Percentiles rank a stretch among this genome's conserved stretches.
These are phyloP conservation scores for Aricia agestis DNA, from an alignment of 1,140 invertebrate species.

Conservation along the genomic window DNA sequence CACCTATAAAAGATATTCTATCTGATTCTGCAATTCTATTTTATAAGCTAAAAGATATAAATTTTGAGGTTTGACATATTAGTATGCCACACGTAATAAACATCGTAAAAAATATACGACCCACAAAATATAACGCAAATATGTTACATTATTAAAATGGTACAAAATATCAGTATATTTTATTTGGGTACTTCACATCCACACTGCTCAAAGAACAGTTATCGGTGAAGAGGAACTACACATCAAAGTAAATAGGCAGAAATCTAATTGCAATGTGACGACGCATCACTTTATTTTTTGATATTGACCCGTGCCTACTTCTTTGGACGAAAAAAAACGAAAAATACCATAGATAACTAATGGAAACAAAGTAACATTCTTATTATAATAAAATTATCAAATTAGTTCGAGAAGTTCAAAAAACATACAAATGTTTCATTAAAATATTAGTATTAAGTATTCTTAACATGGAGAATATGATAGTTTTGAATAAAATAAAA, in stretches of 20 bases:
- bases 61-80: neutral
- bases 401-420: no score
- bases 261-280: neutral
- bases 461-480: no score
- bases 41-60: neutral
- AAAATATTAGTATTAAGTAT: no score
- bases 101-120: neutral
- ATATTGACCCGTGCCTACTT: no score
- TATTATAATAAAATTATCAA: no score
- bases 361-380: no score
- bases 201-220: neutral
- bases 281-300: no score
- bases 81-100: constrained; percentile 3
- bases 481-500: no score
- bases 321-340: no score
- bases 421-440: no score
- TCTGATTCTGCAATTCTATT: neutral
- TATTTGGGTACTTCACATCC: neutral
- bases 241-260: neutral
- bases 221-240: neutral
- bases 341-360: no score
- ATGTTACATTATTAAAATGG: constrained; percentile 2
- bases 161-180: neutral
- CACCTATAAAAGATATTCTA: neutral
- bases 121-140: neutral